A percentile compares a stretch with the other conserved stretches of the same genome.
phyloP scores from a whole-genome alignment of 2,113 vertebrate genomes.

The Bubo bubo region DNA sequence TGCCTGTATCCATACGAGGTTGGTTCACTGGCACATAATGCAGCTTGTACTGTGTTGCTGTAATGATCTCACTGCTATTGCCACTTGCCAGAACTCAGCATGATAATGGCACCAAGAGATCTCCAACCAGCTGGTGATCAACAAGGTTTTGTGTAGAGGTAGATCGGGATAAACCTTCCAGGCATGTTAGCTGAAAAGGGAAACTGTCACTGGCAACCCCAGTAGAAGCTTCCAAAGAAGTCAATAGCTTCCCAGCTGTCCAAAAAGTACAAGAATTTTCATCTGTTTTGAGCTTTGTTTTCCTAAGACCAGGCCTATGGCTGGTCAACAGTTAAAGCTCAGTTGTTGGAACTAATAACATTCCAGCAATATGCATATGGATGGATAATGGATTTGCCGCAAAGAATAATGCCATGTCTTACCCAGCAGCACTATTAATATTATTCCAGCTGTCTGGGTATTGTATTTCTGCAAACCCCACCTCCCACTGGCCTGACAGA shows the following conservation, averaged over 20 bases:
- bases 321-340: background rate
- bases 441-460: slow-evolving; percentile 13
- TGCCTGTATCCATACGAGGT: background rate
- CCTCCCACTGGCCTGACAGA: background rate
- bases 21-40: background rate
- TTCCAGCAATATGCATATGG: background rate
- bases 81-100: background rate
- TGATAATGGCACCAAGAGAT: background rate
- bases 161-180: background rate
- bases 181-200: background rate
- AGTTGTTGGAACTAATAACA: background rate
- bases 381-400: background rate
- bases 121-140: background rate
- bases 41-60: background rate
- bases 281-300: background rate
- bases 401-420: slow-evolving; percentile 19
- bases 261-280: background rate
- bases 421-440: slow-evolving; percentile 6
- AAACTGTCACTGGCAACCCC: background rate
- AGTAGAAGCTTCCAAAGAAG: background rate
- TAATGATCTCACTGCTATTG: background rate
- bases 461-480: slow-evolving; percentile 28
- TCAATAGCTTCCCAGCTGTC: background rate
- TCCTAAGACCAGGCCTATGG: background rate
- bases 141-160: background rate